Conservation (phyloP, 1,140 invertebrate species). For the Augochlora pura region DNA sequence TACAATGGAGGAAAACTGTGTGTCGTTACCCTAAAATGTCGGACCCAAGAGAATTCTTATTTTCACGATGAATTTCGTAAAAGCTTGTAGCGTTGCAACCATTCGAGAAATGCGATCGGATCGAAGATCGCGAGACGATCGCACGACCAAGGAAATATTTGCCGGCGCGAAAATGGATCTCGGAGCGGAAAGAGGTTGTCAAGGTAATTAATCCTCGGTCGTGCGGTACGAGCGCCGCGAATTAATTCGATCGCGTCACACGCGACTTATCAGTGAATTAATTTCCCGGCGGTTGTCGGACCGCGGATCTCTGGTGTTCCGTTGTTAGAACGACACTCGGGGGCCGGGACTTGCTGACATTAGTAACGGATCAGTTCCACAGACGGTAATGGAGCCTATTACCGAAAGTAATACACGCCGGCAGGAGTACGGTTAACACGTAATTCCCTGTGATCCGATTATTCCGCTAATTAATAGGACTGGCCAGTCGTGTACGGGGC, state of each 20-base stretch:
- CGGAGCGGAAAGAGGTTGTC: constrained; percentile 3
- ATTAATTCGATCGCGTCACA: constrained; percentile 44
- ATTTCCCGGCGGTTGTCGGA: constrained; percentile 9
- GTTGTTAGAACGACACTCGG: constrained; percentile 28
- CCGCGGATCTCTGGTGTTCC: background rate
- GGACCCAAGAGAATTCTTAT: too few relatives aligned
- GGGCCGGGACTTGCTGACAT: constrained; percentile 37
- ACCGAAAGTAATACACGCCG: constrained; percentile 57
- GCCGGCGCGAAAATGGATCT: background rate
- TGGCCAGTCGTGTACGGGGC: constrained; percentile 50
- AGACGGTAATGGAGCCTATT: constrained; percentile 60
- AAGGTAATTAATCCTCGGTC: constrained; percentile 26
- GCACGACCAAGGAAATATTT: background rate
- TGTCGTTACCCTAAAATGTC: too few relatives aligned
- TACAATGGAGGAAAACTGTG: too few relatives aligned
- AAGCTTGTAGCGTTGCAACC: too few relatives aligned
- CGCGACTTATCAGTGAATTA: constrained; percentile 47
- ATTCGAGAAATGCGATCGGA: background rate
- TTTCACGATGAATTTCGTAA: too few relatives aligned
- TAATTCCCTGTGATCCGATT: constrained; percentile 62
- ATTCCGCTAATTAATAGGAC: constrained; percentile 66
- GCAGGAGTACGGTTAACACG: constrained; percentile 54
- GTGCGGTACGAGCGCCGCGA: background rate
- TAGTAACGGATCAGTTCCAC: constrained; percentile 58
- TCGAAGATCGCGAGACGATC: background rate